Base-by-base conservation (phyloP, 2,113 vertebrate species). In the Gavialis gangeticus region DNA sequence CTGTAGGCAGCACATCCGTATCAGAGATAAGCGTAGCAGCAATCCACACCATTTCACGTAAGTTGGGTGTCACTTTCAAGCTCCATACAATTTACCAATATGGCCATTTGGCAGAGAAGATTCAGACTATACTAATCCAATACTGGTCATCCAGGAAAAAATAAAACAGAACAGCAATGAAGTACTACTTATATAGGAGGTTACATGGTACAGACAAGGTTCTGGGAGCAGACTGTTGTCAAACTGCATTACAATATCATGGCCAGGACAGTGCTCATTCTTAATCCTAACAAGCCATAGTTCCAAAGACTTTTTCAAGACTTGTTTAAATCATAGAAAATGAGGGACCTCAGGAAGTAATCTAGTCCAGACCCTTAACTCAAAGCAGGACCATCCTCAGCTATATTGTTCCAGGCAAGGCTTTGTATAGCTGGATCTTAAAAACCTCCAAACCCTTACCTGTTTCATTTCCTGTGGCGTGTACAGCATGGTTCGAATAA, bases 381-480 rank as follows among this genome's bases (percentile, higher is more conserved):
- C 46, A 46, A 46, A 46, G 46, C 46, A 46, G 46, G 46, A 46
- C 46, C 46, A 46, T 46, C 46, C 46, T 46, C 46, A 46, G 9
- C 46, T 46, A 46, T 46, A 46, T 46, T 46, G 46, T 46, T 46
- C 46, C 46, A 46, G 46, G 46, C 46, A 46, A 46, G 46, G 46
- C 46, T 46, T 46, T 46, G 46, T 46, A 6, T 46, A 46, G 46
- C 46, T 46, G 46, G 46, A 9, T 46, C 46, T 46, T 9, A 46
- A 46, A 46, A 46, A 46, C 46, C 46, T 9, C 46, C 46, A 46
- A 46, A 46, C 28, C 17, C 85, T 30, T 90, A 99, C 99, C 99
- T 99, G 99, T 92, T 99, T 99, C 99, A 99, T 99, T 97, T 99
- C 99, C 95, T 99, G 99, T 1, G 99, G 98, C 0, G 99, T 99